Base-by-base conservation (phyloP, 2,797 vertebrate species). In the Sebastes vulpes region DNA sequence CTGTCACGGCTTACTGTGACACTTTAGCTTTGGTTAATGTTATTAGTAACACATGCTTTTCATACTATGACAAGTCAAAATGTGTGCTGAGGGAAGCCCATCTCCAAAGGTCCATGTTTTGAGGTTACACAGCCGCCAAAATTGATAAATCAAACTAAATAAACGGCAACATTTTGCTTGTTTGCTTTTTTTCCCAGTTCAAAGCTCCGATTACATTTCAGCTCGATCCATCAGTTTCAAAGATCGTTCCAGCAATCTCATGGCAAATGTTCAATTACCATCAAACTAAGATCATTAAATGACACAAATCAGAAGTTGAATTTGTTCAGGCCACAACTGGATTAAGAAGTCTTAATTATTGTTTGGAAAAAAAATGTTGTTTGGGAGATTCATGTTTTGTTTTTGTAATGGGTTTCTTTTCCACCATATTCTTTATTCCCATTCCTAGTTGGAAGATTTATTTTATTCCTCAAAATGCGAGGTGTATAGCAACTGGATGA, bases 241-340 rank as follows among this genome's bases (percentile, higher is more conserved):
- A 42, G 14, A 42, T 42, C 5, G 38, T 42, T 42, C 38, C 32
- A 32, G 35, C 28, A 65, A 26, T 75, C 72, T 68, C 53, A 52
- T 42, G 23, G 65, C 48, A 71, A 63, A 59, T 77, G 31, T 71
- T 72, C 46, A 42, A 2, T 67, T 72, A 70, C 54, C 42, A 72
- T 56, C 21, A 65, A 58, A 38, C 21, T 65, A 46, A 31, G 26
- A 42, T 53, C 9, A 7, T 68, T 54, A 63, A 69, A 53, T 8
- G 23, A 42, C 67, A 58, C 28, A 61, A 60, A 77, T 61, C 71
- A 65, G 16, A 65, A 54, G 31, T 42, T 20, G 25, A 64, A 56
- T 53, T 46, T 60, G 56, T 46, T 70, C 32, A 11, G 28, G 59
- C 54, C 18, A 38, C 29, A 25, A 16, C 16, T 35, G 21, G 4